Conservation (phyloP, 2,797 vertebrate genomes). For the Peromyscus aztecus region DNA sequence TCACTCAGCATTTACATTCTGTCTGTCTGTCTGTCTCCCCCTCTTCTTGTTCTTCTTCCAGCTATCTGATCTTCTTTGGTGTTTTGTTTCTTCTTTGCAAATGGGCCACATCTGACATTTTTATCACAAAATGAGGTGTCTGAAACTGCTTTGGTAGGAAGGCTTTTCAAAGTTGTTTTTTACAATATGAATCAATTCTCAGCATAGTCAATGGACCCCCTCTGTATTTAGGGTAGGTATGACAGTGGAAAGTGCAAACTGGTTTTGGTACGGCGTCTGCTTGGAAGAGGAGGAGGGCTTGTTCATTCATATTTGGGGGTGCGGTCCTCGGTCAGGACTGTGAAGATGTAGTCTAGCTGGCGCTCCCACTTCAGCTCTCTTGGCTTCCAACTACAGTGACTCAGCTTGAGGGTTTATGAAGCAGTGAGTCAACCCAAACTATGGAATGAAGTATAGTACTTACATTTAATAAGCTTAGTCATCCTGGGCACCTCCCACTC, state of each 20-base stretch:
- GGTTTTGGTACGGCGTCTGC: neutral
- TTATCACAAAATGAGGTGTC: neutral
- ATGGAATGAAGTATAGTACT: conserved; percentile 12
- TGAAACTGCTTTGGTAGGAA: neutral
- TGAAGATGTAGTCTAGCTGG: neutral
- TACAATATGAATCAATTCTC: neutral
- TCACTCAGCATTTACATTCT: neutral
- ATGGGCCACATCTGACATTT: neutral
- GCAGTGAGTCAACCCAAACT: conserved; percentile 58
- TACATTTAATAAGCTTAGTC: conserved; percentile 2
- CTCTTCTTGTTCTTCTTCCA: neutral
- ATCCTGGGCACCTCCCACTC: neutral
- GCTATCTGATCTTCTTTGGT: neutral
- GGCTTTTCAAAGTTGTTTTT: neutral
- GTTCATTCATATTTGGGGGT: neutral
- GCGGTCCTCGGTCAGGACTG: neutral
- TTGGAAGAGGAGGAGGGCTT: conserved; percentile 10
- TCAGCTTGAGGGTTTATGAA: conserved; percentile 65
- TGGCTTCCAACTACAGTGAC: conserved; percentile 59
- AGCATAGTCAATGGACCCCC: neutral
- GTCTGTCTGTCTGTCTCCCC: neutral
- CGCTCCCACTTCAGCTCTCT: conserved; percentile 55
- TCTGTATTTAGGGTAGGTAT: neutral
- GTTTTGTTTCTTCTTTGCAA: neutral
- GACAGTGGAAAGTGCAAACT: neutral